Conservation (phyloP, 2,797 vertebrate species). For the Bufotes viridis region DNA sequence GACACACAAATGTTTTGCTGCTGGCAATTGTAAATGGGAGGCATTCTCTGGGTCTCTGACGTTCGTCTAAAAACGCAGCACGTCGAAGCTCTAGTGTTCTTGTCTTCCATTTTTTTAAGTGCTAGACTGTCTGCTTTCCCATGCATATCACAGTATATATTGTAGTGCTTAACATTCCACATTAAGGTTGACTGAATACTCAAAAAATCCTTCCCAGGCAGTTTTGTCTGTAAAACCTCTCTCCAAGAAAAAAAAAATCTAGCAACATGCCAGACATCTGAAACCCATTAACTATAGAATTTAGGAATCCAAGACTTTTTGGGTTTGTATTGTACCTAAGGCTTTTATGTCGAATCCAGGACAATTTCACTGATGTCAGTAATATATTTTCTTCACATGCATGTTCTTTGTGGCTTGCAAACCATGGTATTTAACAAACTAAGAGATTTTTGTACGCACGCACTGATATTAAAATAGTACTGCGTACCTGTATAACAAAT, state of each 20-base stretch:
- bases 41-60: too few relatives aligned
- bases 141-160: slow-evolving; percentile 65
- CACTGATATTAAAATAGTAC: background rate
- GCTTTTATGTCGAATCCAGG: slow-evolving; percentile 51
- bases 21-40: too few relatives aligned
- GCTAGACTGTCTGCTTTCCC: slow-evolving; percentile 20
- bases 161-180: slow-evolving; percentile 72
- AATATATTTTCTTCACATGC: slow-evolving; percentile 8
- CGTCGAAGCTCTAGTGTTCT: too few relatives aligned
- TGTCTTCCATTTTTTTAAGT: too few relatives aligned
- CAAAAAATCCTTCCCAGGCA: slow-evolving; percentile 71
- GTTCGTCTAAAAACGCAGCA: too few relatives aligned
- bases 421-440: background rate
- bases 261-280: slow-evolving; percentile 73
- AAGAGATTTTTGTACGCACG: background rate
- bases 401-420: slow-evolving; percentile 26
- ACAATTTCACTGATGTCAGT: slow-evolving; percentile 33
- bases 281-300: slow-evolving; percentile 72
- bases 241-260: slow-evolving; percentile 62
- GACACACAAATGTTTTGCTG: too few relatives aligned
- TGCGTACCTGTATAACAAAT: background rate
- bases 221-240: slow-evolving; percentile 66
- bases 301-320: slow-evolving; percentile 53
- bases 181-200: slow-evolving; percentile 73
- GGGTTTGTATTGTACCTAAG: slow-evolving; percentile 54